Evolutionary conservation across 2,888 invertebrate genomes (phyloP).

Genomic region (Nasonovia ribisnigri): DNA sequence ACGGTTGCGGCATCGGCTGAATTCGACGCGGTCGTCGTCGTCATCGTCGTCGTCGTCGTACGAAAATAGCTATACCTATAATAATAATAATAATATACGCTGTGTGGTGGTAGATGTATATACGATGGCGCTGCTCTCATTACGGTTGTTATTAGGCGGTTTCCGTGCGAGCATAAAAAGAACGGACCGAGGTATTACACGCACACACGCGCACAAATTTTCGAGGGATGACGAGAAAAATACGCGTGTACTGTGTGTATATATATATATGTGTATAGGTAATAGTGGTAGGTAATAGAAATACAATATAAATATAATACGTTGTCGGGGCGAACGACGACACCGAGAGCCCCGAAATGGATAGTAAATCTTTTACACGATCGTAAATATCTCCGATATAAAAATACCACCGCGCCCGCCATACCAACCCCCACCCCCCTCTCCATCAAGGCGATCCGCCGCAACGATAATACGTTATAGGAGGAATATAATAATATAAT

Average conservation of each 20-base stretch:
- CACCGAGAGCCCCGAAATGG: slow-evolving; percentile 29
- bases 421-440: too few species aligned
- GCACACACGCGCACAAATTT: not conserved
- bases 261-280: not conserved
- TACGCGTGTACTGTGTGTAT: not conserved
- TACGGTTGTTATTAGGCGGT: slow-evolving; percentile 62
- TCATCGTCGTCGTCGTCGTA: not conserved
- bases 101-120: not conserved
- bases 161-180: slow-evolving; percentile 49
- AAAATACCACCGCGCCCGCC: slow-evolving; percentile 36
- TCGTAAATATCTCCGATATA: slow-evolving; percentile 61
- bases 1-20: slow-evolving; percentile 30
- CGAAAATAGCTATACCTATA: not conserved
- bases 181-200: not conserved
- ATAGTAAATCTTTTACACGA: slow-evolving; percentile 64
- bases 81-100: slow-evolving; percentile 1
- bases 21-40: slow-evolving; percentile 34
- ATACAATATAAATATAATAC: slow-evolving; percentile 6
- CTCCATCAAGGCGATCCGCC: not conserved
- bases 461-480: not conserved
- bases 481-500: slow-evolving; percentile 46
- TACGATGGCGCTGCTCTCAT: slow-evolving; percentile 46
- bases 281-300: not conserved
- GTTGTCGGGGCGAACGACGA: slow-evolving; percentile 36
- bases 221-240: not conserved